These are phyloP conservation scores for Thinocorus orbignyianus DNA, from an alignment of 2,113 vertebrate species.

Conservation along the genomic window DNA sequence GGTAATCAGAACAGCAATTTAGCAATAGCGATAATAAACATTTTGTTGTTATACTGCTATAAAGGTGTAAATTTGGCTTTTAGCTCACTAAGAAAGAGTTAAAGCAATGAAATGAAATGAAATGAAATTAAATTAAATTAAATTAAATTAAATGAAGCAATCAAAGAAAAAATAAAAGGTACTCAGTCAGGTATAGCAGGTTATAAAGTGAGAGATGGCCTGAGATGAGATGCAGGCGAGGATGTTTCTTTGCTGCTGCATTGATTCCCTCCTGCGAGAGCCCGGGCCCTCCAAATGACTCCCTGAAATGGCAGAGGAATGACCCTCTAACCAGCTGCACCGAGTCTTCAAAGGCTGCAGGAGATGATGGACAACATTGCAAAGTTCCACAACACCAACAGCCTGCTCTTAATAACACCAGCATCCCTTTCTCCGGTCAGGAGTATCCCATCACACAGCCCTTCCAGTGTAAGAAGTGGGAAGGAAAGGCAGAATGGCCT, in stretches of 20 bases:
- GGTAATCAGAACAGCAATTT: neutral
- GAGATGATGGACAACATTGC: rapidly evolving
- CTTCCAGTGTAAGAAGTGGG: neutral
- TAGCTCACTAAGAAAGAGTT: neutral
- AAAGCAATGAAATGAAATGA: no score
- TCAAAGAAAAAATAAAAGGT: neutral
- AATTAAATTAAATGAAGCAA: neutral
- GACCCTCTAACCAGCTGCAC: neutral
- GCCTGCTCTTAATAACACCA: neutral
- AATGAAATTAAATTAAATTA: no score
- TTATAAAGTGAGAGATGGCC: rapidly evolving
- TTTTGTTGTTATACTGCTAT: neutral
- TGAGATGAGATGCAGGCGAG: neutral
- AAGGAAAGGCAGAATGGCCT: neutral
- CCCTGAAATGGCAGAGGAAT: no score
- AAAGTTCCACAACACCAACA: neutral
- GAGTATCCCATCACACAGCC: neutral
- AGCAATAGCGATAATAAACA: neutral
- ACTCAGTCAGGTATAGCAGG: neutral
- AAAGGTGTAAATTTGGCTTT: neutral
- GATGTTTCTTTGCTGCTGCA: neutral
- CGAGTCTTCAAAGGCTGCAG: neutral
- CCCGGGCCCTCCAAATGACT: neutral
- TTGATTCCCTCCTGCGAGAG: neutral
- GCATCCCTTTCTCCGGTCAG: neutral